Conservation (phyloP, 2,888 invertebrate genomes). For the Acrobasis repandana region DNA sequence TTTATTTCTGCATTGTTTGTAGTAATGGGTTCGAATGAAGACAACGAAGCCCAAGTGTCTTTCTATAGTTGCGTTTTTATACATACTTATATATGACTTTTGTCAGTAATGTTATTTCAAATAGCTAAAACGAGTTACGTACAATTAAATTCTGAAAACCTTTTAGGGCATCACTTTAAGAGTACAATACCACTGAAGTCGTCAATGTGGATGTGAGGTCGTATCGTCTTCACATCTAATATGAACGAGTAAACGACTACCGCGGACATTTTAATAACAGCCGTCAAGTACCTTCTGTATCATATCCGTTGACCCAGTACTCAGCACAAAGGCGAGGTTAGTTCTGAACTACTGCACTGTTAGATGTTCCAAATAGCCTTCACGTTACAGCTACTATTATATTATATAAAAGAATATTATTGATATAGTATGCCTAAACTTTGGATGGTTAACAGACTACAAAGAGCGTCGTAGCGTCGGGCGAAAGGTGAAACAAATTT, state of each 20-base stretch:
- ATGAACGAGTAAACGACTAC: conserved; percentile 43
- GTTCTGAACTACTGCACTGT: conserved; percentile 19
- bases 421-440: conserved; percentile 3
- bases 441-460: conserved; percentile 9
- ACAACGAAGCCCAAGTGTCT: no score
- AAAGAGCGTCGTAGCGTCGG: conserved; percentile 14
- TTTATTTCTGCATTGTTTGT: no score
- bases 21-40: no score
- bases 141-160: neutral
- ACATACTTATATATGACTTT: no score
- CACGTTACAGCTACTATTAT: conserved; percentile 3
- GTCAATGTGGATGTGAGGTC: conserved; percentile 55
- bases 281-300: conserved; percentile 34
- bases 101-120: neutral
- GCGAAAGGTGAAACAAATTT: conserved; percentile 10
- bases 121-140: neutral
- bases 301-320: conserved; percentile 45
- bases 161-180: conserved; percentile 24
- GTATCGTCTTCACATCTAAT: conserved; percentile 37
- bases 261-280: conserved; percentile 48
- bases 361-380: conserved; percentile 16
- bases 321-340: conserved; percentile 43
- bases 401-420: neutral
- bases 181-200: conserved; percentile 39
- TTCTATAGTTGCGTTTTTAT: no score